A percentile compares a stretch with the other conserved stretches of the same genome.
Evolutionary conservation across 2,797 vertebrate species (phyloP).

Genomic region (Garrulus glandarius): DNA sequence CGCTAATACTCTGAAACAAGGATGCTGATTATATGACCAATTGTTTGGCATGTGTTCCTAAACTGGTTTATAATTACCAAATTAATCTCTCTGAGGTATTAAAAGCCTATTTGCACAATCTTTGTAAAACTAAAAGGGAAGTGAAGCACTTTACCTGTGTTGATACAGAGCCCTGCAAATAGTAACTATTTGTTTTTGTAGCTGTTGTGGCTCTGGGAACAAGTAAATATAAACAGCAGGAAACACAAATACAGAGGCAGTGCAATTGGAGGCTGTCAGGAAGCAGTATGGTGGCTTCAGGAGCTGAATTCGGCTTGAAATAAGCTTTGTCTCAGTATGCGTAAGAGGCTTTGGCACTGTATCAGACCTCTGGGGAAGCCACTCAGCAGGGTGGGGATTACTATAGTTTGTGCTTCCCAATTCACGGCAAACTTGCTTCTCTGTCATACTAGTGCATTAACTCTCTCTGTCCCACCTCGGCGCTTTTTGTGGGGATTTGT

Average conservation of each 20-base stretch:
- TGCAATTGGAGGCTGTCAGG: constrained; percentile 74
- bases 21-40: constrained; percentile 71
- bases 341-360: constrained; percentile 78
- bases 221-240: constrained; percentile 82
- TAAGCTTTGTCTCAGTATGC: constrained; percentile 81
- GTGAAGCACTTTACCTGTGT: constrained; percentile 64
- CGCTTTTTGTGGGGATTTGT: not conserved
- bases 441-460: constrained; percentile 71
- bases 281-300: constrained; percentile 74
- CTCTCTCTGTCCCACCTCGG: constrained; percentile 67
- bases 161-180: constrained; percentile 62
- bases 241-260: constrained; percentile 75
- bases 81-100: constrained; percentile 78
- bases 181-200: constrained; percentile 79
- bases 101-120: constrained; percentile 76
- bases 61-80: constrained; percentile 77
- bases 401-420: constrained; percentile 77
- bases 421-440: constrained; percentile 77
- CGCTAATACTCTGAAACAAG: constrained; percentile 65
- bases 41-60: constrained; percentile 74
- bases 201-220: constrained; percentile 75
- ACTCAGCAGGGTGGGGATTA: constrained; percentile 79
- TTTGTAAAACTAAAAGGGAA: constrained; percentile 41
- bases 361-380: constrained; percentile 81
- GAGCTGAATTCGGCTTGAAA: constrained; percentile 77